These are phyloP conservation scores for Melospiza melodia DNA, from an alignment of 2,113 vertebrate species.

Conservation along the genomic window DNA sequence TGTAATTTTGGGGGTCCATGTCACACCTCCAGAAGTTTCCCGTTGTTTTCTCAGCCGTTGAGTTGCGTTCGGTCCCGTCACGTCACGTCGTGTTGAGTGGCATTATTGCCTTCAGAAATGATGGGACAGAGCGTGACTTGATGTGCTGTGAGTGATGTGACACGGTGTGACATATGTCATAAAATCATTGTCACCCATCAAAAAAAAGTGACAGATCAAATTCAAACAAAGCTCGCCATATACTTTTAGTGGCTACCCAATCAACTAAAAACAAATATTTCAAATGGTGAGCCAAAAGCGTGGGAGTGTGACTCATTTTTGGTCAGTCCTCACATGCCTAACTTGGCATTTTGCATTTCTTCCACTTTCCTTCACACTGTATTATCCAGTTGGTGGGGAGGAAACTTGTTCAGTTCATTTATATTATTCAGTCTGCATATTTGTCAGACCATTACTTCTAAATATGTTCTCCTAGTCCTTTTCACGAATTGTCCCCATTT, in stretches of 20 bases:
- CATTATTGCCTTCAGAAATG: constrained; percentile 30
- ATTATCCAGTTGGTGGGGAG: background rate
- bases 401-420: constrained; percentile 12
- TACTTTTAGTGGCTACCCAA: constrained; percentile 47
- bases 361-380: constrained; percentile 17
- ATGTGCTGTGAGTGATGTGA: constrained; percentile 47
- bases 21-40: background rate
- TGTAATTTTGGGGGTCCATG: background rate
- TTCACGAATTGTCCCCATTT: background rate
- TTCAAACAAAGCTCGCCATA: constrained; percentile 17
- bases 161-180: constrained; percentile 41
- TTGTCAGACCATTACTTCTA: constrained; percentile 10
- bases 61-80: background rate
- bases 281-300: background rate
- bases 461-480: background rate
- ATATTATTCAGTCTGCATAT: background rate
- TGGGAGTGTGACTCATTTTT: constrained; percentile 41
- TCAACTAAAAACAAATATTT: constrained; percentile 31
- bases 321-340: constrained; percentile 5
- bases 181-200: constrained; percentile 57
- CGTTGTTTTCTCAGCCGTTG: background rate
- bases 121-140: constrained; percentile 10
- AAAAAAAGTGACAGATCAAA: constrained; percentile 53
- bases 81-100: constrained; percentile 14
- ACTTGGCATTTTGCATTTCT: constrained; percentile 24